Base-by-base conservation (phyloP, 2,888 invertebrate species). In the Schrankia costaestrigalis region DNA sequence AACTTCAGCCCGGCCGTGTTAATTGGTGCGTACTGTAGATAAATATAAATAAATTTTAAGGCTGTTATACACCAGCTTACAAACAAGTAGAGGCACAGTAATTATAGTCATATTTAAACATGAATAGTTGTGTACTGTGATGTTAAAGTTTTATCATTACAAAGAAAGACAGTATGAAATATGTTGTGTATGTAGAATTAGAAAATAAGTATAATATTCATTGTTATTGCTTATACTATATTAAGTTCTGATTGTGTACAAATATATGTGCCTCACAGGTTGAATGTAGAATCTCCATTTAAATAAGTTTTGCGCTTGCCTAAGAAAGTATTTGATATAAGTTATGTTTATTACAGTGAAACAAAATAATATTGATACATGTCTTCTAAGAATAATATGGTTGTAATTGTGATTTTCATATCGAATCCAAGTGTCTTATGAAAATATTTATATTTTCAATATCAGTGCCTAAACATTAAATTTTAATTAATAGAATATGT, bases 181-280 rank as follows among this genome's bases (percentile, higher is more conserved):
- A 21, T 11, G 12, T 8, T 9, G 9, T 11, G n/a, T 31, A 25
- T 12, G 17, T 32, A 32, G 14, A 11, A 13, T 14, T 38, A 38
- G 12, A 17, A 10, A 29, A 29, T 33, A 22, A 25, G 9, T 12
- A 11, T 10, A 11, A 22, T 11, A 24, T n/a, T n/a, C 9, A 23
- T 35, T 27, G 27, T 38, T 34, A 39, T 39, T 35, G 11, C n/a
- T n/a, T 34, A 38, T 39, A 39, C 35, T 37, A 36, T 41, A 48
- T 37, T 40, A 29, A 34, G 30, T 14, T 31, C 25, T 28, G 30
- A 23, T 8, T 31, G 33, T 43, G 49, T 54, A 48, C 39, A 45
- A 50, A 46, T 33, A 43, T 31, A 47, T 39, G 54, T 54, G 54
- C 54, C 51, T 54, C 38, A 24, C 38, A 27, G 28, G 23, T 33